These are phyloP conservation scores for Branchinecta lynchi DNA, from an alignment of 1,140 invertebrate genomes.

Conservation along the genomic window DNA sequence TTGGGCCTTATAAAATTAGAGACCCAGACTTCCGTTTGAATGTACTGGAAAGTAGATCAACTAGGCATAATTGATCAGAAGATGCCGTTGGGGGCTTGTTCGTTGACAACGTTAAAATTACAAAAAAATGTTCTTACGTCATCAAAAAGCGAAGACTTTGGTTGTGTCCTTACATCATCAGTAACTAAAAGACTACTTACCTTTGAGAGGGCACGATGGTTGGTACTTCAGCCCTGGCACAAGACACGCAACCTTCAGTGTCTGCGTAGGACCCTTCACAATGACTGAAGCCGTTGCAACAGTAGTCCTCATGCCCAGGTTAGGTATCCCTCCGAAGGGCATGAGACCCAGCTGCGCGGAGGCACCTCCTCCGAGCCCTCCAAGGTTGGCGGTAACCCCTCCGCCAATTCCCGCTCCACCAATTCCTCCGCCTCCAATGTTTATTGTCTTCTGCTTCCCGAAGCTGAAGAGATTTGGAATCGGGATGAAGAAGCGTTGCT, in stretches of 20 bases:
- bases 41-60: too few species aligned
- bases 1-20: too few species aligned
- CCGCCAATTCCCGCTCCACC: background rate
- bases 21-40: too few species aligned
- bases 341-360: background rate
- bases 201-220: background rate
- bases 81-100: too few species aligned
- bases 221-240: background rate
- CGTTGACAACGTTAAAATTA: too few species aligned
- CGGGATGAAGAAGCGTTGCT: background rate
- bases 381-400: background rate
- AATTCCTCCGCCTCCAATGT: background rate
- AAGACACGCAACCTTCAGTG: background rate
- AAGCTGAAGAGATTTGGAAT: background rate
- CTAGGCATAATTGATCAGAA: too few species aligned
- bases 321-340: background rate
- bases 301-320: background rate
- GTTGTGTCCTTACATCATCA: too few species aligned
- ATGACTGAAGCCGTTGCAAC: background rate
- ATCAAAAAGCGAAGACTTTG: too few species aligned
- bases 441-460: background rate
- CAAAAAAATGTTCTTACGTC: too few species aligned
- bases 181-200: background rate
- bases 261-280: background rate
- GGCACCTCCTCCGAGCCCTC: background rate